These are phyloP conservation scores for Morelia viridis DNA, from an alignment of 2,797 vertebrate species.

Conservation along the genomic window DNA sequence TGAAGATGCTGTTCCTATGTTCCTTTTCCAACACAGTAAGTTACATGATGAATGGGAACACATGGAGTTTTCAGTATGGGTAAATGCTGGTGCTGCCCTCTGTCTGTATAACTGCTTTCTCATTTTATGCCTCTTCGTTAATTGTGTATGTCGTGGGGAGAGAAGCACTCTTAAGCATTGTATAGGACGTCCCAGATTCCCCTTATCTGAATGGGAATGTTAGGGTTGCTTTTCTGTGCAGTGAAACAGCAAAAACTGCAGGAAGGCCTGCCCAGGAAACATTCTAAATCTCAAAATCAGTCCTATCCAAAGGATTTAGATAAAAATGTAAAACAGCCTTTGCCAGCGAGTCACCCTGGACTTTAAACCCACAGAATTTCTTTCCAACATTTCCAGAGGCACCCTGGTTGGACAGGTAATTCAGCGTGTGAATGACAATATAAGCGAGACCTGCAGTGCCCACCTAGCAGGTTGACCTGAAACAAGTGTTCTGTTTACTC, in stretches of 20 bases:
- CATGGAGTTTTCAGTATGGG: neutral
- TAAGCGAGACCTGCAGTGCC: slow-evolving; percentile 24
- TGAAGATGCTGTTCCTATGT: neutral
- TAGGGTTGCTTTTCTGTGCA: neutral
- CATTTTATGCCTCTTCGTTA: neutral
- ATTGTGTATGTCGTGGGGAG: neutral
- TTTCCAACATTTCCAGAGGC: neutral
- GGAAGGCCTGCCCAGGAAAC: neutral
- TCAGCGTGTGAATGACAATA: slow-evolving; percentile 5
- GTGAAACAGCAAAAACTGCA: neutral
- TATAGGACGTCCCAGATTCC: neutral
- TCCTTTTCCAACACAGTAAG: neutral
- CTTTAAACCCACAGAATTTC: neutral
- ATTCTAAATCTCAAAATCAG: neutral
- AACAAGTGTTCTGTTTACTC: neutral
- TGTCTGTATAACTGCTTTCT: neutral
- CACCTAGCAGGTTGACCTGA: neutral
- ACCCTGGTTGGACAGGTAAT: neutral
- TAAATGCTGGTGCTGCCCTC: neutral
- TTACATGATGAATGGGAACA: neutral
- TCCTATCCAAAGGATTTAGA: neutral
- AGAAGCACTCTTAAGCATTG: neutral
- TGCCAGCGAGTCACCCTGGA: neutral
- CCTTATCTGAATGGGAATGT: neutral
- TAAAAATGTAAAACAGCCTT: neutral